phyloP scores from a whole-genome alignment of 2,888 invertebrate species.

The Ophion ellenae region DNA sequence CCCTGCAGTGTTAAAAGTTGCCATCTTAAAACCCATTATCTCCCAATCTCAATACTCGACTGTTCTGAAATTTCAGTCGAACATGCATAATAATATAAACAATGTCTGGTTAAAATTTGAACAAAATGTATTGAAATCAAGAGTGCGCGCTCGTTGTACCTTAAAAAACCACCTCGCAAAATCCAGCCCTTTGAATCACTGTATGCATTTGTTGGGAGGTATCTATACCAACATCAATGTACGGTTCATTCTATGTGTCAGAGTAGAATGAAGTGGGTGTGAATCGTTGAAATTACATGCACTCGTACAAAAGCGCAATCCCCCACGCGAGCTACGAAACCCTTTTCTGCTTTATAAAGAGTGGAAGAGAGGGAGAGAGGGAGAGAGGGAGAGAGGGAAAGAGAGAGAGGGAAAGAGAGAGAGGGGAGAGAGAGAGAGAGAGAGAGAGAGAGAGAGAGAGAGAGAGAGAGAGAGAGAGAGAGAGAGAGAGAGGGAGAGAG shows the following conservation, averaged over 20 bases:
- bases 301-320: constrained; percentile 17
- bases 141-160: too few relatives aligned
- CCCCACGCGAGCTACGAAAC: neutral
- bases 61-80: too few relatives aligned
- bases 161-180: too few relatives aligned
- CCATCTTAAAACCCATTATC: too few relatives aligned
- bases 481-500: constrained; percentile 12
- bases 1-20: too few relatives aligned
- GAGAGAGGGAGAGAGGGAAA: neutral
- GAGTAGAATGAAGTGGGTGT: constrained; percentile 4
- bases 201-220: too few relatives aligned
- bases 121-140: too few relatives aligned
- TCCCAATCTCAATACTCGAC: too few relatives aligned
- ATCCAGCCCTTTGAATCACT: too few relatives aligned
- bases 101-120: too few relatives aligned
- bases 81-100: too few relatives aligned
- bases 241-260: neutral
- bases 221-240: neutral
- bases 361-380: neutral
- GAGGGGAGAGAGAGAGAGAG: constrained; percentile 23
- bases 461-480: constrained; percentile 21
- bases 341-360: constrained; percentile 17
- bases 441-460: constrained; percentile 22
- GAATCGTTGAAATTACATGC: constrained; percentile 3
- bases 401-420: neutral